phyloP scores from a whole-genome alignment of 1,140 invertebrate species.

The Reticulitermes speratus region DNA sequence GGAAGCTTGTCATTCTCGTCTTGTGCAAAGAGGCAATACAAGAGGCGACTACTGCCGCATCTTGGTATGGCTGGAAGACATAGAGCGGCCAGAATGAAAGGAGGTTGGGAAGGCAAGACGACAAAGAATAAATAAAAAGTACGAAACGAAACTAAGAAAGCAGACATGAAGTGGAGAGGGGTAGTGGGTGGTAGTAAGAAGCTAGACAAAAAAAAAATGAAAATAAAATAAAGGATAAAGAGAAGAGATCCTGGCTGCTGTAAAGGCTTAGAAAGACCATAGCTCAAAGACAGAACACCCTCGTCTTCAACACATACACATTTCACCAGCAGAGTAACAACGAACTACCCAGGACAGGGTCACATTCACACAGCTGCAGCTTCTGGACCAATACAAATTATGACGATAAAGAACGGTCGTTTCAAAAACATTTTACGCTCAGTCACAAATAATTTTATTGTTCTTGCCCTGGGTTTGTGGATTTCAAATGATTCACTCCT shows the following conservation, averaged over 20 bases:
- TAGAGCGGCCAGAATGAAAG: background rate
- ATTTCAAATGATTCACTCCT: too few species aligned
- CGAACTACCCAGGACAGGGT: background rate
- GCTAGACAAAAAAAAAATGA: slow-evolving; percentile 12
- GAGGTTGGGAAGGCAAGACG: background rate
- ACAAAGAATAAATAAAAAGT: slow-evolving; percentile 7
- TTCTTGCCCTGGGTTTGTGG: too few species aligned
- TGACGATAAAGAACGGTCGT: background rate
- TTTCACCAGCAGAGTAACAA: background rate
- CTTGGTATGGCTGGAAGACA: background rate
- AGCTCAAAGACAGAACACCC: background rate
- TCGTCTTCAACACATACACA: background rate
- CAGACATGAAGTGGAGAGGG: background rate
- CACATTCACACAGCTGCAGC: background rate
- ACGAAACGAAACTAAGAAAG: background rate
- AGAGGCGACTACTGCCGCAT: background rate
- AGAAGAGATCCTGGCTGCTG: background rate
- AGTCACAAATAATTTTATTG: too few species aligned
- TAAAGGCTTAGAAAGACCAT: slow-evolving; percentile 2
- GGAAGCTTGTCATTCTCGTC: background rate
- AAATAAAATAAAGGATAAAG: slow-evolving; percentile 5
- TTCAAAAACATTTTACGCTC: slow-evolving; percentile 1
- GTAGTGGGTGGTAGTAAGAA: slow-evolving; percentile 10
- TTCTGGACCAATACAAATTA: background rate
- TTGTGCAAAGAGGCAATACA: background rate